Conservation (phyloP, 2,888 invertebrate species). For the Ennomos quercinarius region DNA sequence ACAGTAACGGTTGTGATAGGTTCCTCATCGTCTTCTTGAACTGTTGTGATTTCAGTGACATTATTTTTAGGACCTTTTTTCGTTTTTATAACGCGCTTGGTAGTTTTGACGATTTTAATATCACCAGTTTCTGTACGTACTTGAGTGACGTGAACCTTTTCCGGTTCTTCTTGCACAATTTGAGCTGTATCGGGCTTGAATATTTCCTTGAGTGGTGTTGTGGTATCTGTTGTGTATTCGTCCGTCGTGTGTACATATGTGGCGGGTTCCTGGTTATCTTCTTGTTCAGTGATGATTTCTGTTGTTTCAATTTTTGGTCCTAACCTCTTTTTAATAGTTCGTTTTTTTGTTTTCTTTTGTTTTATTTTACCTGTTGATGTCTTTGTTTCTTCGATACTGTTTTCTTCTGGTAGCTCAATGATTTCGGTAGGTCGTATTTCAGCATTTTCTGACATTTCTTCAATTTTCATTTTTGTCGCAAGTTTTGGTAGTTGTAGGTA, state of each 20-base stretch:
- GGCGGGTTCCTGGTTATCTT: conserved; percentile 50
- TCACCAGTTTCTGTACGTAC: too few relatives aligned
- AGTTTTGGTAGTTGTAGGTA: conserved; percentile 62
- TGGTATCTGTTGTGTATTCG: conserved; percentile 47
- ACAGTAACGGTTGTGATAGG: too few relatives aligned
- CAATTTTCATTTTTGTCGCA: conserved; percentile 60
- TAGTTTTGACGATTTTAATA: too few relatives aligned
- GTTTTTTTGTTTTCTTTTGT: conserved; percentile 44
- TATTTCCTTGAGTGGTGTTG: conserved; percentile 19
- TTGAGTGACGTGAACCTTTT: conserved; percentile 37
- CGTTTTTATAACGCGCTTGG: too few relatives aligned
- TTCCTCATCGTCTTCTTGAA: too few relatives aligned
- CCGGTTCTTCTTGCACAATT: conserved; percentile 50
- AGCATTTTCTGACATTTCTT: conserved; percentile 50
- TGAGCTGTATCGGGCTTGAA: conserved; percentile 27
- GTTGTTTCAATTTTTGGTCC: conserved; percentile 53
- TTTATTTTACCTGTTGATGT: conserved; percentile 43
- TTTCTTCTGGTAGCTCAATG: conserved; percentile 3
- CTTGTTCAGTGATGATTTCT: conserved; percentile 42
- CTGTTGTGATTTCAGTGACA: too few relatives aligned
- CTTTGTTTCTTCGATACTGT: conserved; percentile 46
- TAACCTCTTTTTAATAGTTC: conserved; percentile 60
- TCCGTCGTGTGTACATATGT: too few relatives aligned
- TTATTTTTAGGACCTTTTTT: too few relatives aligned
- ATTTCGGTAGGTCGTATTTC: neutral